phyloP scores from a whole-genome alignment of 2,888 invertebrate genomes.

The Nycteola revayana region DNA sequence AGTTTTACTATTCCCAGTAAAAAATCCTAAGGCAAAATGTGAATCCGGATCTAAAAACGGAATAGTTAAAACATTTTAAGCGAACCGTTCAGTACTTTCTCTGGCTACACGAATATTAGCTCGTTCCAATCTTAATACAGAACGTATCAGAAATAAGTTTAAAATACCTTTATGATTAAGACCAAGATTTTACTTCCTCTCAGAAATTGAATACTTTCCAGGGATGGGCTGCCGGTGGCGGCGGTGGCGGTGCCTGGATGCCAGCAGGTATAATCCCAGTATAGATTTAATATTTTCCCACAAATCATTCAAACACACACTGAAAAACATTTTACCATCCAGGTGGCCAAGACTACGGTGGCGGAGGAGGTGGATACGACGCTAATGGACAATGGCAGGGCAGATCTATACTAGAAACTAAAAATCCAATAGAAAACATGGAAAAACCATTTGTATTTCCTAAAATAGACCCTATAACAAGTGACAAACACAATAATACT shows the following conservation, averaged over 20 bases:
- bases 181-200: no score
- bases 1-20: no score
- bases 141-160: no score
- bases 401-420: slow-evolving; percentile 53
- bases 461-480: background rate
- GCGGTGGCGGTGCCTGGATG: slow-evolving; percentile 72
- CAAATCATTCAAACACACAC: slow-evolving; percentile 22
- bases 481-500: no score
- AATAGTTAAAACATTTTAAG: no score
- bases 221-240: slow-evolving; percentile 72
- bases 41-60: no score
- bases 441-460: slow-evolving; percentile 29
- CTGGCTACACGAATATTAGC: no score
- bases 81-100: no score
- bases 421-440: slow-evolving; percentile 28
- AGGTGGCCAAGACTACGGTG: slow-evolving; percentile 67
- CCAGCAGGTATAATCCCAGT: slow-evolving; percentile 73
- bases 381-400: slow-evolving; percentile 77
- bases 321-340: slow-evolving; percentile 38
- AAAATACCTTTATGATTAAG: no score
- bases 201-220: no score
- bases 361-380: slow-evolving; percentile 66
- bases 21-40: no score
- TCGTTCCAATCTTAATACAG: no score
- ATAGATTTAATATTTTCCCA: slow-evolving; percentile 25